Percentiles rank a stretch among this genome's conserved stretches.
phyloP scores from a whole-genome alignment of 2,797 vertebrate species.

The Psittacula echo region DNA sequence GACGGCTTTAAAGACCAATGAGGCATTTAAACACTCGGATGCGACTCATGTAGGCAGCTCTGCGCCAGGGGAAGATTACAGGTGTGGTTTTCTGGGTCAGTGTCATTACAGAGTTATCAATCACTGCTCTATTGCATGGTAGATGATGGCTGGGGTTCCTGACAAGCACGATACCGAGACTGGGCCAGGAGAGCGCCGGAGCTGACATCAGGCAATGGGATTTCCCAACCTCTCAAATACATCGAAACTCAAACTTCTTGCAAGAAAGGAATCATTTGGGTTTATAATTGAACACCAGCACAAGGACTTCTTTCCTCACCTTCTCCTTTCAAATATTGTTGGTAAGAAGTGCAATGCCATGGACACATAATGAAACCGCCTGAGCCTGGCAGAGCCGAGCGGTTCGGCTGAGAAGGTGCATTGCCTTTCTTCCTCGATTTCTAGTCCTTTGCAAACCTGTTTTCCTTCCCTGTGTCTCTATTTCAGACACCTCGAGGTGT shows the following conservation, averaged over 20 bases:
- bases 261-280: background rate
- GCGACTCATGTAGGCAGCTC: background rate
- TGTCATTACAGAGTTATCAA: slow-evolving; percentile 1
- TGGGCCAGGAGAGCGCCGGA: background rate
- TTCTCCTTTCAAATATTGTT: background rate
- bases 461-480: background rate
- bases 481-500: background rate
- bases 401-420: background rate
- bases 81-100: slow-evolving; percentile 61
- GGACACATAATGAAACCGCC: background rate
- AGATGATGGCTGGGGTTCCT: background rate
- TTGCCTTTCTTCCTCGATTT: background rate
- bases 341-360: background rate
- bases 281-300: background rate
- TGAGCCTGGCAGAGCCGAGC: background rate
- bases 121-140: background rate
- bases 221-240: background rate
- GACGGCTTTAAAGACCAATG: background rate
- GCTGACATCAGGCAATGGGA: background rate
- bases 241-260: background rate
- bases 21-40: background rate
- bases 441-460: background rate
- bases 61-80: slow-evolving; percentile 1
- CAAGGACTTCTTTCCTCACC: background rate
- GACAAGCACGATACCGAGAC: fast-evolving